These are phyloP conservation scores for Panopea generosa DNA, from an alignment of 2,888 invertebrate species.

Conservation along the genomic window DNA sequence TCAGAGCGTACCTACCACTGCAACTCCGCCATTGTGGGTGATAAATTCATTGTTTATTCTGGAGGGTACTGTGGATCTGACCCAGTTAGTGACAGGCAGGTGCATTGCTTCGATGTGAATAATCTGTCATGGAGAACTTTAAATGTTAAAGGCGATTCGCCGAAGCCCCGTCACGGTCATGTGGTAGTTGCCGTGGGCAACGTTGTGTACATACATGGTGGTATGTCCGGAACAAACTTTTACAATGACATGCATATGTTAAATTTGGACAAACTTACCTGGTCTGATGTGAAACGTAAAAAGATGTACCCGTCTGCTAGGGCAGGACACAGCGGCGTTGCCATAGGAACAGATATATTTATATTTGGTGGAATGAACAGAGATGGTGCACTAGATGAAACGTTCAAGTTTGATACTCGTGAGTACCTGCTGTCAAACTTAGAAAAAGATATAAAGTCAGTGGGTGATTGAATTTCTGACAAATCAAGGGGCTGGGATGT, in stretches of 20 bases:
- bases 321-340: slow-evolving; percentile 82
- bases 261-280: slow-evolving; percentile 78
- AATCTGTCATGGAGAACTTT: slow-evolving; percentile 79
- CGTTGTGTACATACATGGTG: slow-evolving; percentile 83
- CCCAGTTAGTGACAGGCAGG: slow-evolving; percentile 82
- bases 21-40: slow-evolving; percentile 73
- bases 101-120: slow-evolving; percentile 79
- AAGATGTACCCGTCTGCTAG: slow-evolving; percentile 78
- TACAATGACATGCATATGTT: slow-evolving; percentile 84
- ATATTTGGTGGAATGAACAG: slow-evolving; percentile 84
- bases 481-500: no score
- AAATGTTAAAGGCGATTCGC: slow-evolving; percentile 78
- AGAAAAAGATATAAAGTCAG: not conserved
- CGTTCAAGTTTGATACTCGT: slow-evolving; percentile 82
- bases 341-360: slow-evolving; percentile 74
- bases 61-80: slow-evolving; percentile 83
- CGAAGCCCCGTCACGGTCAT: slow-evolving; percentile 84
- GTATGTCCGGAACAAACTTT: slow-evolving; percentile 83
- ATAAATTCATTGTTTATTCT: slow-evolving; percentile 82
- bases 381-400: slow-evolving; percentile 83
- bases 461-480: no score
- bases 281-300: slow-evolving; percentile 79
- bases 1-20: slow-evolving; percentile 83
- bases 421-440: slow-evolving; percentile 38
- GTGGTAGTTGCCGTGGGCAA: slow-evolving; percentile 78